A percentile compares a stretch with the other conserved stretches of the same genome.
phyloP scores from a whole-genome alignment of 2,888 invertebrate species.

The Latrodectus hesperus region DNA sequence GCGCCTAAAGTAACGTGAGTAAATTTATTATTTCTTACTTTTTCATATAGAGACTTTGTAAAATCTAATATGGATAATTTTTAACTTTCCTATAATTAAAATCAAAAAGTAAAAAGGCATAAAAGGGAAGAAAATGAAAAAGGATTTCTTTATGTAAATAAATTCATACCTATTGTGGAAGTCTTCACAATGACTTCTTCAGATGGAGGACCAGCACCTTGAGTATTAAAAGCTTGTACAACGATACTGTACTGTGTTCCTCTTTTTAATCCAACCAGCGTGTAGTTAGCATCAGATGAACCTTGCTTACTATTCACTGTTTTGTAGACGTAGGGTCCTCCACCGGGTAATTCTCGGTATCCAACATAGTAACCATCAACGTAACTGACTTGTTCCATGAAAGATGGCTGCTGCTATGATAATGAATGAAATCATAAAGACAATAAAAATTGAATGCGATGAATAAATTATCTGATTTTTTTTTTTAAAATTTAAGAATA shows the following conservation, averaged over 20 bases:
- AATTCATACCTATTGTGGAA: slow-evolving; percentile 47
- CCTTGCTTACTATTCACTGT: slow-evolving; percentile 66
- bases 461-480: not conserved
- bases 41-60: no score
- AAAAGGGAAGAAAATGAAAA: no score
- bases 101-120: no score
- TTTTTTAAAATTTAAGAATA: no score
- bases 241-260: slow-evolving; percentile 72
- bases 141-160: not conserved
- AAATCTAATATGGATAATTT: no score
- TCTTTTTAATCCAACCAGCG: slow-evolving; percentile 69
- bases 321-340: slow-evolving; percentile 69
- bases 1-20: no score
- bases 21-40: no score
- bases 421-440: not conserved
- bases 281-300: slow-evolving; percentile 69
- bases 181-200: slow-evolving; percentile 69
- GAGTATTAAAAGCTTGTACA: slow-evolving; percentile 70
- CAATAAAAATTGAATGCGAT: not conserved
- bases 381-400: slow-evolving; percentile 61
- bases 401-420: slow-evolving; percentile 59
- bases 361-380: slow-evolving; percentile 72
- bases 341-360: slow-evolving; percentile 65
- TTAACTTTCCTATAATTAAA: no score
- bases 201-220: slow-evolving; percentile 70